Conservation (phyloP, 2,113 vertebrate species). For the Pituophis catenifer region DNA sequence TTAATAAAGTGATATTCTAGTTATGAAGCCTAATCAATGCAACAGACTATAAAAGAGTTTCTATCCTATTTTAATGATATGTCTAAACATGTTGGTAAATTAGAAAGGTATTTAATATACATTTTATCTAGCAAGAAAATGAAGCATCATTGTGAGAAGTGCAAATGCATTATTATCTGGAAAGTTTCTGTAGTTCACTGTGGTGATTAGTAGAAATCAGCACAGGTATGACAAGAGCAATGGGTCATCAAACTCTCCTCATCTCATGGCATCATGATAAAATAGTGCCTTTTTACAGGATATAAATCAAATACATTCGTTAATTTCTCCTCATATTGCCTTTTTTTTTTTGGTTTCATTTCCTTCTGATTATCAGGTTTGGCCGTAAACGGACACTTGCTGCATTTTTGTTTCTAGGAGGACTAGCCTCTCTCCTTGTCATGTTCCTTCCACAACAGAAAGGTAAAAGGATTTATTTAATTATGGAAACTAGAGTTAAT, state of each 20-base stretch:
- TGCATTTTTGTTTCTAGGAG: constrained; percentile 72
- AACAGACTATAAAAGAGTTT: not conserved
- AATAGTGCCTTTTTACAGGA: not conserved
- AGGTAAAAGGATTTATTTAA: constrained; percentile 60
- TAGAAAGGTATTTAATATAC: not conserved
- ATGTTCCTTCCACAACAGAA: constrained; percentile 78
- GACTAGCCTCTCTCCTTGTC: constrained; percentile 74
- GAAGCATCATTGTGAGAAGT: not conserved
- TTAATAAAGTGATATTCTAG: not conserved
- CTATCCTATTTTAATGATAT: not conserved
- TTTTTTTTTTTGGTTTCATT: not conserved
- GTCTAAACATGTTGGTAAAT: not conserved
- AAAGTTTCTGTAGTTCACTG: not conserved
- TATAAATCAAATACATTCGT: not conserved
- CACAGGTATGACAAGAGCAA: not conserved
- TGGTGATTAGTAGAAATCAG: not conserved
- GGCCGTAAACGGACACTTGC: constrained; percentile 75
- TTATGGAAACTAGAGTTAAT: not conserved
- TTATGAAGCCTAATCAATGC: not conserved
- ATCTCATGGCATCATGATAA: not conserved
- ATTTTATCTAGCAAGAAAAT: not conserved
- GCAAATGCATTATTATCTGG: not conserved
- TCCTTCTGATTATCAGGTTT: constrained; percentile 61
- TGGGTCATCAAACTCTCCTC: not conserved
- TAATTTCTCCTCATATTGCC: not conserved